Percentiles rank a stretch among this genome's conserved stretches.
phyloP scores from a whole-genome alignment of 2,797 vertebrate species.

The Miichthys miiuy region DNA sequence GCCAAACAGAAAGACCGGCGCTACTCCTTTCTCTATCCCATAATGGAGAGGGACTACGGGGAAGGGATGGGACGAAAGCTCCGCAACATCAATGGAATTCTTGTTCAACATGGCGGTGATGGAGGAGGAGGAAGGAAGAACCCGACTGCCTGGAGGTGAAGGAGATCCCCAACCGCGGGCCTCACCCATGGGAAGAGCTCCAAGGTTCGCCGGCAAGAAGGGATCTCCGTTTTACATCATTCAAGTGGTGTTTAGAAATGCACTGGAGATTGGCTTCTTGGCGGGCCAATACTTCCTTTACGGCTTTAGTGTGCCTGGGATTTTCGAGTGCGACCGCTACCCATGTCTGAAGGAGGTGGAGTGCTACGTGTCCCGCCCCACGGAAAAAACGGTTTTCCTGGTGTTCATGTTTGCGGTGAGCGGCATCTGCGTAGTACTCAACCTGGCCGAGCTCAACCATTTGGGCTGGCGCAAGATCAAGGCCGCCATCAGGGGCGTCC shows the following conservation, averaged over 20 bases:
- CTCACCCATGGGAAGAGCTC: slow-evolving; percentile 84
- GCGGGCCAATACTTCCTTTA: slow-evolving; percentile 92
- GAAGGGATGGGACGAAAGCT: slow-evolving; percentile 78
- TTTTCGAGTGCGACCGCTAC: slow-evolving; percentile 91
- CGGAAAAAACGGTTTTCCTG: slow-evolving; percentile 92
- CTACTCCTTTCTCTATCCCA: slow-evolving; percentile 89
- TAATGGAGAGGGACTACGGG: slow-evolving; percentile 86
- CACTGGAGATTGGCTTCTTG: slow-evolving; percentile 91
- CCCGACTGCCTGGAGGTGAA: slow-evolving; percentile 86
- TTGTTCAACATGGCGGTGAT: slow-evolving; percentile 83
- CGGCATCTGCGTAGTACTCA: slow-evolving; percentile 92
- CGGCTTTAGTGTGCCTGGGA: slow-evolving; percentile 90
- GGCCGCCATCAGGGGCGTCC: slow-evolving; percentile 88
- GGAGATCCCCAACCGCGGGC: slow-evolving; percentile 85
- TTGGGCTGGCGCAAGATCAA: slow-evolving; percentile 93
- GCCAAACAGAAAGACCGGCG: slow-evolving; percentile 89
- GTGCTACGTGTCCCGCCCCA: slow-evolving; percentile 93
- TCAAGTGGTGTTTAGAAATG: slow-evolving; percentile 93
- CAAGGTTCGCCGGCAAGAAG: slow-evolving; percentile 89
- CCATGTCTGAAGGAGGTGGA: slow-evolving; percentile 93
- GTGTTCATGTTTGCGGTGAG: slow-evolving; percentile 95
- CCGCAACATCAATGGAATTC: slow-evolving; percentile 85
- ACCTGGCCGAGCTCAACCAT: slow-evolving; percentile 94
- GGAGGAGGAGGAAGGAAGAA: slow-evolving; percentile 82
- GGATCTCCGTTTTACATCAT: slow-evolving; percentile 94